Conservation (phyloP, 2,797 vertebrate genomes). For the Nyctibius grandis region DNA sequence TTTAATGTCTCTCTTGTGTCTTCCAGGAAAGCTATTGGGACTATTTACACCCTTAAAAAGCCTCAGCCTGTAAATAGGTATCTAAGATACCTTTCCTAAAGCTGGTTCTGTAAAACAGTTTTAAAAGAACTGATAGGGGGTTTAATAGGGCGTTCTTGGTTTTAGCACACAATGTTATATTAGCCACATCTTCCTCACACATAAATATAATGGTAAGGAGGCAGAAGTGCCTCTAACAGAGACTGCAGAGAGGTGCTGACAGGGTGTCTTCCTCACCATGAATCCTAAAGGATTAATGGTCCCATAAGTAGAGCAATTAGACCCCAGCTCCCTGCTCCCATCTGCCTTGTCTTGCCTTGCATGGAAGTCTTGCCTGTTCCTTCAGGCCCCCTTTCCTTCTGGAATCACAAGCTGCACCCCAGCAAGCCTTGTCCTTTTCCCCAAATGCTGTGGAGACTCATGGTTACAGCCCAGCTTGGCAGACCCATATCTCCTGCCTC, state of each 20-base stretch:
- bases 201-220: not conserved
- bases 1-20: not conserved
- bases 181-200: not conserved
- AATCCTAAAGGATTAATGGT: not conserved
- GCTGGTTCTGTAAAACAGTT: not conserved
- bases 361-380: not conserved
- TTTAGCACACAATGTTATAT: not conserved
- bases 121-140: not conserved
- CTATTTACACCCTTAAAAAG: not conserved
- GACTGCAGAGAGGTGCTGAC: not conserved
- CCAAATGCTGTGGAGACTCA: fast-evolving
- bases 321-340: not conserved
- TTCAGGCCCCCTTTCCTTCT: not conserved
- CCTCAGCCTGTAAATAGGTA: not conserved
- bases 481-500: not conserved
- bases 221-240: not conserved
- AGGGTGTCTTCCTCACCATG: not conserved
- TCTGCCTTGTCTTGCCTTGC: not conserved
- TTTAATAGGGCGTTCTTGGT: not conserved
- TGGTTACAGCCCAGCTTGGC: not conserved
- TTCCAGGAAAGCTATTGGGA: not conserved
- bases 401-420: not conserved
- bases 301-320: not conserved
- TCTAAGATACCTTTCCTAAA: not conserved
- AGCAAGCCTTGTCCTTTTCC: not conserved